A percentile compares a stretch with the other conserved stretches of the same genome.
phyloP scores from a whole-genome alignment of 2,113 vertebrate genomes.

The Hemicordylus capensis region DNA sequence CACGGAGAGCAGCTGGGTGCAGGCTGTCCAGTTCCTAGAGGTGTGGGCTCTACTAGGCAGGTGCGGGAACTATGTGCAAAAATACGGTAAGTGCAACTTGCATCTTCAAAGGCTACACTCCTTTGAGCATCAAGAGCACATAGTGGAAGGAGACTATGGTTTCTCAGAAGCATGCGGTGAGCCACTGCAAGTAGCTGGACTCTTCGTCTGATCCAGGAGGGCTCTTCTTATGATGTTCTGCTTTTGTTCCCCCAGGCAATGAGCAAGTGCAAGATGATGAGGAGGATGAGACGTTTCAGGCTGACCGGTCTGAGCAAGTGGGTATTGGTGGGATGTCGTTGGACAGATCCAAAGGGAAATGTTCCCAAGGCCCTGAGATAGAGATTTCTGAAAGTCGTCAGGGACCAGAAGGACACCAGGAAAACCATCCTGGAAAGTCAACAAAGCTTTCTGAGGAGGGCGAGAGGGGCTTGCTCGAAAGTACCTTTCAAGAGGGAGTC shows the following conservation, averaged over 20 bases:
- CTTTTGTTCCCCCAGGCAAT: constrained; percentile 1
- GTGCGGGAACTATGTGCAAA: no score
- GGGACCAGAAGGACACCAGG: neutral
- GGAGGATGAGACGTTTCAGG: neutral
- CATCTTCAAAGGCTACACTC: no score
- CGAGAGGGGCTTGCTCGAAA: neutral
- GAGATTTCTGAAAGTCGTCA: neutral
- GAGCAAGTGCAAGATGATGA: constrained; percentile 17
- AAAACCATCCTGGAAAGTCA: neutral
- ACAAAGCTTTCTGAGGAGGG: constrained; percentile 1
- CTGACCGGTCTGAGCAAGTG: neutral
- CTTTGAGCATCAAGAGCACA: no score
- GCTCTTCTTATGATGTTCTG: no score
- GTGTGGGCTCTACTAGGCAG: no score
- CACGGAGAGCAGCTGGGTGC: no score
- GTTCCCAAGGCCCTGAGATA: neutral
- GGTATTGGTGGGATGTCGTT: neutral
- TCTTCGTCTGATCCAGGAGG: no score
- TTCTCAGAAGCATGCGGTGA: neutral
- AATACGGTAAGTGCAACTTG: no score
- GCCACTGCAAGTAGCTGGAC: no score
- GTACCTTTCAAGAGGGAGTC: constrained; percentile 13
- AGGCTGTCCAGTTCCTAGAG: no score
- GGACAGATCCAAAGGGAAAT: constrained; percentile 8
- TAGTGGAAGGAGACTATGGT: no score